A percentile compares a stretch with the other conserved stretches of the same genome.
phyloP scores from a whole-genome alignment of 2,888 invertebrate genomes.

The Drosophila sordidula region DNA sequence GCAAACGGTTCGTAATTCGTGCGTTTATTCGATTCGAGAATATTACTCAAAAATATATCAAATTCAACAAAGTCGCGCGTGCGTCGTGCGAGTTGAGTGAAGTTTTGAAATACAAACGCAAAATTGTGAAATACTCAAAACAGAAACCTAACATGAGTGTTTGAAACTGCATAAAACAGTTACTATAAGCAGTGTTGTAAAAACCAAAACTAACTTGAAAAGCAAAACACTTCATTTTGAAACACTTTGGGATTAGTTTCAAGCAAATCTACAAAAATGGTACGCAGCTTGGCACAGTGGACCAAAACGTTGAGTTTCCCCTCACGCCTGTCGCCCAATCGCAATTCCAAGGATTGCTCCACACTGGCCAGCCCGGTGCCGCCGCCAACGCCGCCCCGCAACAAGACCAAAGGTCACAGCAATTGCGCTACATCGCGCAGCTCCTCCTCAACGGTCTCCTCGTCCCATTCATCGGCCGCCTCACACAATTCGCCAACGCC shows the following conservation, averaged over 20 bases:
- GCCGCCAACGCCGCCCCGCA: slow-evolving; percentile 88
- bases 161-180: slow-evolving; percentile 38
- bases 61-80: slow-evolving; percentile 61
- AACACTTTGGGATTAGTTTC: slow-evolving; percentile 69
- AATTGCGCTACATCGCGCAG: slow-evolving; percentile 86
- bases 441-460: slow-evolving; percentile 85
- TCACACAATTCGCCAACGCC: slow-evolving; percentile 83
- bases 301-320: slow-evolving; percentile 96
- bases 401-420: slow-evolving; percentile 85
- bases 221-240: slow-evolving; percentile 36
- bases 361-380: slow-evolving; percentile 83
- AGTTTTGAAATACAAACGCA: slow-evolving; percentile 58
- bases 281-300: slow-evolving; percentile 95
- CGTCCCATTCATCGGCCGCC: slow-evolving; percentile 76
- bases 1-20: slow-evolving; percentile 66
- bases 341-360: slow-evolving; percentile 90
- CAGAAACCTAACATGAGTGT: slow-evolving; percentile 38
- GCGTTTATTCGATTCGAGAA: slow-evolving; percentile 13
- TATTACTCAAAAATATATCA: slow-evolving; percentile 18
- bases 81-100: slow-evolving; percentile 58
- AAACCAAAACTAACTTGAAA: slow-evolving; percentile 7
- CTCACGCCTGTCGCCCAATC: slow-evolving; percentile 92
- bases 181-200: slow-evolving; percentile 37
- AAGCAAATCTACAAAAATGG: slow-evolving; percentile 86
- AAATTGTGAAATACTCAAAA: slow-evolving; percentile 52